Base-by-base conservation (phyloP, 2,888 invertebrate species). In the Tetramorium bicarinatum region DNA sequence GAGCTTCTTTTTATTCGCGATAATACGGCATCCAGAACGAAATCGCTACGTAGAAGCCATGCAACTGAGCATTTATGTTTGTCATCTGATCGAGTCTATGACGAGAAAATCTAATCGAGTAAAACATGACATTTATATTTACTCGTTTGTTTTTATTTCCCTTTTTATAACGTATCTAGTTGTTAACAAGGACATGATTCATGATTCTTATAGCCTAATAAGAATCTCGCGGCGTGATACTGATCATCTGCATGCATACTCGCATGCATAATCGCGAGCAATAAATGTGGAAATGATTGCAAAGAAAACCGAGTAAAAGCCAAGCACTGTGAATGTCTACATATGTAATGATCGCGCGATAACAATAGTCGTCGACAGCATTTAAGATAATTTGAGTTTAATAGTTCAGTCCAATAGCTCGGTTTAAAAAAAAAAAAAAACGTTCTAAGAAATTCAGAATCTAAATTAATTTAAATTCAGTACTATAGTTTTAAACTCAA, bases 61-160 rank as follows among this genome's bases (percentile, higher is more conserved):
- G 67, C 67, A 76, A 49, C 18, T 38, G 49, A 21, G 21, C 21
- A 66, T 75, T 49, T 49, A 67, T 15, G 25, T 72, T 11, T 25
- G 15, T 66, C 49, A 13, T 2, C 3, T 9, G 49, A 66, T 11
- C n/a, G n/a, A n/a, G n/a, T n/a, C n/a, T n/a, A n/a, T n/a, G n/a
- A n/a, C n/a, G n/a, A n/a, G 11, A 4, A 41, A 34, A 34, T 34
- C 29, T 13, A 29, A 4, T 56, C 56, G 6, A 41, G 38, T 61
- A 29, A 41, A 2, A 29, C 18, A 25, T 6, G 11, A 1, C 44
- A 64, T 34, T 44, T 74, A n/a, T 29, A 75, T 66, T 47, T 66
- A 76, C 18, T 66, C 18, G 18, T 41, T 76, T 4, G 0, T 44
- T 9, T 25, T 13, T 49, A 41, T 56, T 25, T 25, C 2, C 34